Percentiles rank a stretch among this genome's conserved stretches.
These are phyloP conservation scores for Popillia japonica DNA, from an alignment of 1,140 invertebrate genomes.

Conservation along the genomic window DNA sequence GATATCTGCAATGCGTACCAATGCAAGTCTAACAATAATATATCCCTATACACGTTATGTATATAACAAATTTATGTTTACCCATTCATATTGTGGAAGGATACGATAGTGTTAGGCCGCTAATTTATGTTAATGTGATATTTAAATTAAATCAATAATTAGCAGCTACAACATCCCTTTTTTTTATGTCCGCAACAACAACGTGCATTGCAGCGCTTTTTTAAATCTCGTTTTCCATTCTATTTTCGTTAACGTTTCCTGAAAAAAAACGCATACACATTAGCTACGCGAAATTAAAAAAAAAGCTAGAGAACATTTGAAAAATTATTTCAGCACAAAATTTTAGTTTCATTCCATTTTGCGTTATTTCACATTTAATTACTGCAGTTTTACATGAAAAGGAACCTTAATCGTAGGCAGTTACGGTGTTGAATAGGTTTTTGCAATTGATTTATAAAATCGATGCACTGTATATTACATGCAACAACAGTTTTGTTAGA, in stretches of 20 bases:
- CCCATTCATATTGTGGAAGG: background rate
- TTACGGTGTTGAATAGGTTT: background rate
- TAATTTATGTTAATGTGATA: too few species aligned
- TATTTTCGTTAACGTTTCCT: background rate
- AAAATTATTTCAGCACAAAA: slow-evolving; percentile 6
- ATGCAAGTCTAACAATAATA: slow-evolving; percentile 21
- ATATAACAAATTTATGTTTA: background rate
- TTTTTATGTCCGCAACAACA: too few species aligned
- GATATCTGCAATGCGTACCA: slow-evolving; percentile 39
- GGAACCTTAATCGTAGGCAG: background rate
- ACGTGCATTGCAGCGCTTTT: too few species aligned
- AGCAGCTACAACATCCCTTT: too few species aligned
- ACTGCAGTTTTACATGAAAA: background rate
- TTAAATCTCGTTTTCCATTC: background rate
- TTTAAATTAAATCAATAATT: too few species aligned
- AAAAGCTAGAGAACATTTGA: background rate
- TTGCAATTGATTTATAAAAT: slow-evolving; percentile 1
- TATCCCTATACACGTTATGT: background rate
- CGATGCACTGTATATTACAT: background rate
- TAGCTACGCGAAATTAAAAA: too few species aligned
- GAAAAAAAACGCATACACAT: background rate
- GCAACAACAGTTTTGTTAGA: background rate
- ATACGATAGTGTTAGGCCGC: too few species aligned
- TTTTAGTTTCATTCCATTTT: background rate
- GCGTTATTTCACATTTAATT: background rate